Evolutionary conservation across 1,140 invertebrate genomes (phyloP).

Genomic region (Eubasilissa regina): DNA sequence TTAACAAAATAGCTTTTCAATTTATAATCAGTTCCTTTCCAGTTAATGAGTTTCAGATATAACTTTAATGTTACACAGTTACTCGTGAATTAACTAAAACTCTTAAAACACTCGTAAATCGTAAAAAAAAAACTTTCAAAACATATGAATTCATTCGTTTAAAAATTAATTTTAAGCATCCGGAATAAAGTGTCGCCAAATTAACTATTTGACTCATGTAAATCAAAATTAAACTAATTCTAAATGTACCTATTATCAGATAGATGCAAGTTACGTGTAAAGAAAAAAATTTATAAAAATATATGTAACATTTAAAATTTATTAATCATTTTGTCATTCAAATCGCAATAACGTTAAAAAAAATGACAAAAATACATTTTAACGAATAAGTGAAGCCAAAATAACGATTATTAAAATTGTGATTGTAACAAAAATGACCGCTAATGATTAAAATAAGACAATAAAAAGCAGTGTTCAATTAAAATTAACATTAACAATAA

Average conservation of each 20-base stretch:
- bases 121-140: too few species aligned
- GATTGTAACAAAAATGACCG: not conserved
- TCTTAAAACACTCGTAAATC: not conserved
- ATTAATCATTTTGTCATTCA: not conserved
- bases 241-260: not conserved
- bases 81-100: not conserved
- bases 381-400: not conserved
- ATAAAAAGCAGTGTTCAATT: not conserved
- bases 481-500: not conserved
- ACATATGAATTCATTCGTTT: not conserved
- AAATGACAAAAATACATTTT: too few species aligned
- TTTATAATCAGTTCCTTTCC: not conserved
- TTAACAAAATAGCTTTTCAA: not conserved
- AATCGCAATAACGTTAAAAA: not conserved
- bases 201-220: not conserved
- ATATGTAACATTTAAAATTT: not conserved
- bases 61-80: not conserved
- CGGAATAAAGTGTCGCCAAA: not conserved
- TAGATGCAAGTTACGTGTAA: not conserved
- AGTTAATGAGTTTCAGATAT: not conserved
- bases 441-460: not conserved
- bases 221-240: not conserved
- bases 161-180: not conserved
- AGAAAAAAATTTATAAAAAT: not conserved
- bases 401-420: not conserved